Conservation (phyloP, 2,797 vertebrate genomes). For the Uromys caudimaculatus region DNA sequence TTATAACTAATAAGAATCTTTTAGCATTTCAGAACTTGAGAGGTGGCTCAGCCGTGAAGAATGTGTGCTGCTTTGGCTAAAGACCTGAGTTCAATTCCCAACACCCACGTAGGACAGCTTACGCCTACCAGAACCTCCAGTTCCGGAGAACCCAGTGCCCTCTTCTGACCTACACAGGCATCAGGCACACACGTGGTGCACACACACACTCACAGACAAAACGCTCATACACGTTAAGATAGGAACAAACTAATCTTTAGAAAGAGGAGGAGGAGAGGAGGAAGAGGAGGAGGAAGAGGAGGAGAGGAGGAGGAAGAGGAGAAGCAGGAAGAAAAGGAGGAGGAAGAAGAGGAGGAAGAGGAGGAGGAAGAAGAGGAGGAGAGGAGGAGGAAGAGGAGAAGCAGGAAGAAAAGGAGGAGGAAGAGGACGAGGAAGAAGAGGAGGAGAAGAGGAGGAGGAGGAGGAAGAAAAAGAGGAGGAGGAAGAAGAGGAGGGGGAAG, state of each 20-base stretch:
- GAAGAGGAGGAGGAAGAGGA: too few relatives aligned
- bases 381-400: accelerated
- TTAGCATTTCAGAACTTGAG: neutral
- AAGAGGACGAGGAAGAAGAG: too few relatives aligned
- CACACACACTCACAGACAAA: neutral
- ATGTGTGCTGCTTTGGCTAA: neutral
- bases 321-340: accelerated
- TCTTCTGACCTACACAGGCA: neutral
- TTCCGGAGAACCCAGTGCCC: neutral
- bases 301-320: too few relatives aligned
- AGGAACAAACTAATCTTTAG: neutral
- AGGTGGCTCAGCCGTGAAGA: neutral
- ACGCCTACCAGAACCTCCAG: neutral
- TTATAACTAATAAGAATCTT: neutral
- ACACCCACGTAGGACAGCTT: neutral
- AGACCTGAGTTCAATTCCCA: neutral
- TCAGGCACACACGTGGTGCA: neutral
- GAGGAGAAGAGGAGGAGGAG: neutral
- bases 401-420: too few relatives aligned
- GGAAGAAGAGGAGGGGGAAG: neutral
- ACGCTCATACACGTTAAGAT: neutral
- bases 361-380: neutral
- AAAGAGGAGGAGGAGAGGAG: too few relatives aligned
- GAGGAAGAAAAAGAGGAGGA: neutral
- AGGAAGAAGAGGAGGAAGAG: too few relatives aligned